Base-by-base conservation (phyloP, 2,888 invertebrate species). In the Nomada hirtipes region DNA sequence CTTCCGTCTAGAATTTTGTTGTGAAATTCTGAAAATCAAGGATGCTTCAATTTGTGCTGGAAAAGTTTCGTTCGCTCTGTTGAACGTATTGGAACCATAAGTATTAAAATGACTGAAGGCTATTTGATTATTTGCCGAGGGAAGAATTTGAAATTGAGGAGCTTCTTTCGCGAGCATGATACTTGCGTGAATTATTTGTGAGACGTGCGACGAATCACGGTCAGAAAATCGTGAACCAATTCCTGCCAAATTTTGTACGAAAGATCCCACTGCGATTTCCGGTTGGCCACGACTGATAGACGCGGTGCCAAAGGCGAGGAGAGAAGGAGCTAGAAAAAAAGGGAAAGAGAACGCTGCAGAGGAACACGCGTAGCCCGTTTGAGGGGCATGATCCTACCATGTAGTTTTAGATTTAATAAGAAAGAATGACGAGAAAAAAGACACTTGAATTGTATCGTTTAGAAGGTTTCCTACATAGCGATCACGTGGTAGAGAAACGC, bases 391-490 rank as follows among this genome's bases (percentile, higher is more conserved):
- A 79, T 81, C 83, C 87, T 86, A 83, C 75, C 78, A 76, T 80
- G 65, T 86, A 87, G 83, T 77, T 71, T 72, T 83, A 72, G 81
- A 73, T 86, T 87, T 87, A 79, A 77, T 83, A 80, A 78, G 61
- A 74, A 70, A 70, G n/a, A 23, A 60, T 73, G 69, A n/a, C 26
- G 47, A 55, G 13, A 47, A 26, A 23, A 29, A 23, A 59, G 44
- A 76, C 82, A 87, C 73, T 86, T 85, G 71, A 85, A 83, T 81
- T 76, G 78, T 87, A 86, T 83, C 85, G 74, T 83, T 84, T 86
- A 86, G 86, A 86, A 70, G 70, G 61, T 86, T 87, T 86, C 87
- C 76, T 86, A 85, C 79, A 83, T 87, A 86, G 83, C 55, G 72
- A 63, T 11, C 78, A 47, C 73, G 80, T 74, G 80, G 44, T 11